Base-by-base conservation (phyloP, 1,140 invertebrate species). In the Drosophila sproati region DNA sequence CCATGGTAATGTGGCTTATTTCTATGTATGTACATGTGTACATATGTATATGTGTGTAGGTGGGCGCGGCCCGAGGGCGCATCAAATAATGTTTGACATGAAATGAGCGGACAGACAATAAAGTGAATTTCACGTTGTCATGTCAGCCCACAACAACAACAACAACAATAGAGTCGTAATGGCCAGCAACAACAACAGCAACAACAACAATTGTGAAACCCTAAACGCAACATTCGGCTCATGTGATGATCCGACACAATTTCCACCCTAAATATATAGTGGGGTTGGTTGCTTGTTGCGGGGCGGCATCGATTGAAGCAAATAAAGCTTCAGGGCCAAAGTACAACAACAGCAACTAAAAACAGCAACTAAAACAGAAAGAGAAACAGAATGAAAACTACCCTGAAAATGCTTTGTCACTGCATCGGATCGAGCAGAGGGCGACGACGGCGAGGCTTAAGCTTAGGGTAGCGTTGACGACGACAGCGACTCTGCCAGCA, bases 101-200 rank as follows among this genome's bases (percentile, higher is more conserved):
- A 70, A 79, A 88, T 82, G 87, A 74, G 77, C 82, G 82, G 47
- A 77, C 73, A 88, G 83, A 83, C 73, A 89, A 88, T 88, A 88
- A 89, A 88, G 73, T 83, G 82, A 88, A 88, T 88, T 88, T 88
- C 80, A 88, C 80, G 83, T 83, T 87, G 80, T 87, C 85, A 87
- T 88, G 77, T 83, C 83, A 73, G 61, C 52, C 78, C 64, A 43
- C 48, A 77, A 48, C 57, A 74, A 59, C 64, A 12, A 12, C 20
- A 57, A 62, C 47, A 55, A 56, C 20, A 45, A 43, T 41, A 66
- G 50, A 34, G 20, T 20, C 7, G 55, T 57, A 57, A 57, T 57
- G 41, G 54, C 54, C 35, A 12, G n/a, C 41, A 59, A 67, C 41
- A 55, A 71, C 20, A 39, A 20, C 20, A 20, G 20, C 20, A 20